Evolutionary conservation across 2,888 invertebrate species (phyloP).

Genomic region (Rosalia funebris): DNA sequence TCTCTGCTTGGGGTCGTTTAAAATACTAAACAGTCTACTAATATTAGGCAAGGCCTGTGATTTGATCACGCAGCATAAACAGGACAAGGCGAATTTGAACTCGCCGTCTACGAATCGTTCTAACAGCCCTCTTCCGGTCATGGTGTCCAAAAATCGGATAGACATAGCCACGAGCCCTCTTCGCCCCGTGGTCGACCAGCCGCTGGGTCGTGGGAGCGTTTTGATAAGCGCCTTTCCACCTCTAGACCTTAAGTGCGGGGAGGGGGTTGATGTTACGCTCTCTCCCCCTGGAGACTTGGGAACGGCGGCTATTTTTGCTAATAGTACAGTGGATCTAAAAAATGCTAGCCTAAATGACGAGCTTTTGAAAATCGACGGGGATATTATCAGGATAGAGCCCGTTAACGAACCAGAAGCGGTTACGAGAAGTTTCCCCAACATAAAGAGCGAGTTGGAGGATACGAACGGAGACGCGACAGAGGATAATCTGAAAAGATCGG

Average conservation of each 20-base stretch:
- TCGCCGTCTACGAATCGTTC: constrained; percentile 57
- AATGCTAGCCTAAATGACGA: constrained; percentile 85
- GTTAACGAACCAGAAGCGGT: constrained; percentile 63
- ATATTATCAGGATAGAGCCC: constrained; percentile 58
- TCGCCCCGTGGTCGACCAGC: constrained; percentile 48
- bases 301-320: constrained; percentile 83
- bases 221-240: constrained; percentile 43
- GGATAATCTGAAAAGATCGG: constrained; percentile 68
- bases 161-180: constrained; percentile 62
- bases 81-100: constrained; percentile 62
- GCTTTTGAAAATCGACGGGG: constrained; percentile 65
- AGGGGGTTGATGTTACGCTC: constrained; percentile 12
- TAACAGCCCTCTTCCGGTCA: constrained; percentile 53
- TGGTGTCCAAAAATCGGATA: constrained; percentile 43
- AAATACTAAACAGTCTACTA: constrained; percentile 87
- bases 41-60: constrained; percentile 92
- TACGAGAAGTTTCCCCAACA: constrained; percentile 72
- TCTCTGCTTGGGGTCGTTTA: constrained; percentile 77
- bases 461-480: constrained; percentile 57
- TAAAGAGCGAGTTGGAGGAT: constrained; percentile 64
- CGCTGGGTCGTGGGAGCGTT: constrained; percentile 28
- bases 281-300: constrained; percentile 68
- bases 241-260: constrained; percentile 32
- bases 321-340: constrained; percentile 85
- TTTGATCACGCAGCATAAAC: constrained; percentile 79